These are phyloP conservation scores for Coryphaenoides rupestris DNA, from an alignment of 2,113 vertebrate species.

Conservation along the genomic window DNA sequence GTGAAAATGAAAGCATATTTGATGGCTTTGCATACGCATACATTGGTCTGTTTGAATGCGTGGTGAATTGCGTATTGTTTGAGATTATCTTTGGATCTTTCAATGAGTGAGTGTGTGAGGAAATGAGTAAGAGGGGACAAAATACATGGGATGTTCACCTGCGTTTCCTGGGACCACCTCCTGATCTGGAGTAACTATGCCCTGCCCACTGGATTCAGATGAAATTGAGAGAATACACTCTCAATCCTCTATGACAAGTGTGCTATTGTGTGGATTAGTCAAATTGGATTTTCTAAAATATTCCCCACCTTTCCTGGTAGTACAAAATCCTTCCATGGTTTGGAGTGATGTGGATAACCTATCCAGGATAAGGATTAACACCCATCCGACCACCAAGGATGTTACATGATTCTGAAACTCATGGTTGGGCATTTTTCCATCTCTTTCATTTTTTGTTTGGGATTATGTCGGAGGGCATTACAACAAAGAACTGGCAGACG, in stretches of 20 bases:
- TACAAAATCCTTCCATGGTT: constrained; percentile 33
- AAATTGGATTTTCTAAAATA: constrained; percentile 57
- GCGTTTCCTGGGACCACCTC: constrained; percentile 60
- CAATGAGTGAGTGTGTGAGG: constrained; percentile 47
- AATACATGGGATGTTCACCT: constrained; percentile 51
- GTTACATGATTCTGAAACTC: constrained; percentile 59
- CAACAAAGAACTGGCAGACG: constrained; percentile 65
- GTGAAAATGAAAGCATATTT: constrained; percentile 39
- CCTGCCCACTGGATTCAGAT: constrained; percentile 71
- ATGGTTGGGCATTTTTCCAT: constrained; percentile 46
- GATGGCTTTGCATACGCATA: constrained; percentile 28
- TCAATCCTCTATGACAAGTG: no score
- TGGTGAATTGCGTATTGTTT: constrained; percentile 48
- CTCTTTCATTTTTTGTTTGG: constrained; percentile 48
- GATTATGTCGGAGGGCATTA: constrained; percentile 68
- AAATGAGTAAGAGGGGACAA: constrained; percentile 29
- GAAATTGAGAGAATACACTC: constrained; percentile 53
- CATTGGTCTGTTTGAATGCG: constrained; percentile 20
- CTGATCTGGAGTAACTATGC: constrained; percentile 73
- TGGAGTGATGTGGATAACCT: constrained; percentile 77
- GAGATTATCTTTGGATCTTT: constrained; percentile 38
- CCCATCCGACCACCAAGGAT: constrained; percentile 64
- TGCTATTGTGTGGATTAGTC: constrained; percentile 69
- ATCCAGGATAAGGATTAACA: constrained; percentile 86
- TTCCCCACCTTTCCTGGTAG: constrained; percentile 37